Conservation (phyloP, 2,113 vertebrate species). For the Alexandromys fortis region DNA sequence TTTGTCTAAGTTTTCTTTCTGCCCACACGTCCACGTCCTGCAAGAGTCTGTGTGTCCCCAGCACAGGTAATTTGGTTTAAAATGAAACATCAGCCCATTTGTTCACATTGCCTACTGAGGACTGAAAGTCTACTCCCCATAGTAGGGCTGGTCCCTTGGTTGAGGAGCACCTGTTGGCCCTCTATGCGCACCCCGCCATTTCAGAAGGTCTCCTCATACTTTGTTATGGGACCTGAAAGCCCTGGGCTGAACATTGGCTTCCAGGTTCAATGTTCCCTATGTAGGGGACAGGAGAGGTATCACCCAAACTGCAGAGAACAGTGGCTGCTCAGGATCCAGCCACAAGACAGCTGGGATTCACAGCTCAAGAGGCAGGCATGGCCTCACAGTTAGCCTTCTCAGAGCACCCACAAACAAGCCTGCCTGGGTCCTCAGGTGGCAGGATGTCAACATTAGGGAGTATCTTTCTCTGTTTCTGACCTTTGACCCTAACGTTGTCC, state of each 20-base stretch:
- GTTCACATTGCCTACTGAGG: background rate
- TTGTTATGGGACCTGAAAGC: background rate
- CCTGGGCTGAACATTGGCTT: background rate
- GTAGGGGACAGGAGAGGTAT: background rate
- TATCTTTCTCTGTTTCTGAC: background rate
- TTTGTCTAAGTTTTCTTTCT: no score
- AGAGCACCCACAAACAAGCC: background rate
- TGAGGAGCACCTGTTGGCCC: background rate
- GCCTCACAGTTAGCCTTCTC: background rate
- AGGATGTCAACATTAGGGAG: background rate
- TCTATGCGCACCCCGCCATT: background rate
- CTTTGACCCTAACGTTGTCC: background rate
- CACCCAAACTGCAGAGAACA: background rate
- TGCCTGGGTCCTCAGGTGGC: background rate
- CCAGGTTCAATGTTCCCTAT: background rate
- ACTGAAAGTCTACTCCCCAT: no score
- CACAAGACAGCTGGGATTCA: background rate
- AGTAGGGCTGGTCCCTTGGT: no score
- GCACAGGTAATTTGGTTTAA: fast-evolving
- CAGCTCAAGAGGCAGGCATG: background rate
- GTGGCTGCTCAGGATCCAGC: background rate
- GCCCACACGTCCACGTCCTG: background rate
- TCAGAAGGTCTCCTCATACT: background rate
- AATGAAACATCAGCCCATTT: background rate
- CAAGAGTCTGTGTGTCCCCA: no score